A percentile compares a stretch with the other conserved stretches of the same genome.
Conservation (phyloP, 92 coral and sea anemone genomes). For the Metridium senile region DNA sequence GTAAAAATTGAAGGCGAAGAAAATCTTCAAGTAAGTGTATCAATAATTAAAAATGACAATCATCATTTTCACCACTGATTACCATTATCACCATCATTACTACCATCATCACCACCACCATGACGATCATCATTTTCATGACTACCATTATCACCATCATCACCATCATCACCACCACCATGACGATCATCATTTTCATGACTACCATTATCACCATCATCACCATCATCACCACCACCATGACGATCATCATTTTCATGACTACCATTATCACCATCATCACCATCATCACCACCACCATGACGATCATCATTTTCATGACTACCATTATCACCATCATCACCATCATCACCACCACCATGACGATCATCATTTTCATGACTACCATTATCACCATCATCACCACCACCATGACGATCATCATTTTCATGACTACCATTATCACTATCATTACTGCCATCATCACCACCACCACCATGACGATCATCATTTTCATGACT, state of each 20-base stretch:
- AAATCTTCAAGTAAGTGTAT: background rate
- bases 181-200: constrained; percentile 8
- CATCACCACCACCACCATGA: background rate
- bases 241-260: constrained; percentile 14
- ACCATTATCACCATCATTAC: constrained; percentile 1
- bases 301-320: constrained; percentile 17
- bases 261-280: constrained; percentile 17
- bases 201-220: constrained; percentile 3
- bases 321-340: background rate
- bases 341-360: constrained; percentile 1
- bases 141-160: constrained; percentile 6
- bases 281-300: constrained; percentile 21
- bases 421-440: background rate
- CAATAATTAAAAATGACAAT: background rate
- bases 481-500: background rate
- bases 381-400: background rate
- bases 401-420: constrained; percentile 21
- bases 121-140: background rate
- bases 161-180: constrained; percentile 23
- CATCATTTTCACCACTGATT: background rate
- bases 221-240: background rate
- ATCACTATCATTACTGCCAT: background rate
- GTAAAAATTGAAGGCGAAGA: background rate
- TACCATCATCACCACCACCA: constrained; percentile 11
- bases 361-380: background rate